Percentiles rank a stretch among this genome's conserved stretches.
Evolutionary conservation across 2,888 invertebrate species (phyloP).

Genomic region (Ectemnius cavifrons): DNA sequence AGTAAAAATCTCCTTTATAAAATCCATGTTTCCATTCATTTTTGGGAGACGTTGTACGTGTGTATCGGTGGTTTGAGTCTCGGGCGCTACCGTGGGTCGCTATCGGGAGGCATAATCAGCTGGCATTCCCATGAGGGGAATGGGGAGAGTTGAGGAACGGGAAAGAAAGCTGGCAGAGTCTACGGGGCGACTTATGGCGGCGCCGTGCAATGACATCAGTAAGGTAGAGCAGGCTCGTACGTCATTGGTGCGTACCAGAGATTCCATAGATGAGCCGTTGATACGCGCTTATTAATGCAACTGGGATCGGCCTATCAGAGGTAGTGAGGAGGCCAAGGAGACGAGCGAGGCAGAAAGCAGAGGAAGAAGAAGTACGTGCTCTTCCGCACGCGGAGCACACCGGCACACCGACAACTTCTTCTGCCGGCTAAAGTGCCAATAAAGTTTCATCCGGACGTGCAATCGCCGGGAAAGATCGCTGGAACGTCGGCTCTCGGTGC

Average conservation of each 20-base stretch:
- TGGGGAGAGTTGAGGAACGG: constrained; percentile 55
- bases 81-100: constrained; percentile 51
- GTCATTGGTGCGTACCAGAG: constrained; percentile 70
- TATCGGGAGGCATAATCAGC: constrained; percentile 70
- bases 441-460: constrained; percentile 46
- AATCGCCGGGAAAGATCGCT: constrained; percentile 51
- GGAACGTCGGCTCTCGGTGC: not conserved
- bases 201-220: constrained; percentile 73
- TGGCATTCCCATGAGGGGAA: constrained; percentile 63
- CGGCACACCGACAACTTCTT: constrained; percentile 47
- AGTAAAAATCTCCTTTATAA: no score
- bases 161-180: constrained; percentile 52
- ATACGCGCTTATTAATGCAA: constrained; percentile 64
- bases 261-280: constrained; percentile 70
- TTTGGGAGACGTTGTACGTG: no score
- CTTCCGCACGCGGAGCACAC: constrained; percentile 1
- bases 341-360: constrained; percentile 10
- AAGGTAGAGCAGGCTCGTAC: constrained; percentile 70
- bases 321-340: not conserved
- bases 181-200: constrained; percentile 65
- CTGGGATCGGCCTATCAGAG: constrained; percentile 2
- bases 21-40: no score
- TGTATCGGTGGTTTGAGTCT: not conserved
- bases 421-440: constrained; percentile 43
- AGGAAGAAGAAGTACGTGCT: constrained; percentile 6